Evolutionary conservation across 2,113 vertebrate species (phyloP).

Genomic region (Chaetops frenatus): DNA sequence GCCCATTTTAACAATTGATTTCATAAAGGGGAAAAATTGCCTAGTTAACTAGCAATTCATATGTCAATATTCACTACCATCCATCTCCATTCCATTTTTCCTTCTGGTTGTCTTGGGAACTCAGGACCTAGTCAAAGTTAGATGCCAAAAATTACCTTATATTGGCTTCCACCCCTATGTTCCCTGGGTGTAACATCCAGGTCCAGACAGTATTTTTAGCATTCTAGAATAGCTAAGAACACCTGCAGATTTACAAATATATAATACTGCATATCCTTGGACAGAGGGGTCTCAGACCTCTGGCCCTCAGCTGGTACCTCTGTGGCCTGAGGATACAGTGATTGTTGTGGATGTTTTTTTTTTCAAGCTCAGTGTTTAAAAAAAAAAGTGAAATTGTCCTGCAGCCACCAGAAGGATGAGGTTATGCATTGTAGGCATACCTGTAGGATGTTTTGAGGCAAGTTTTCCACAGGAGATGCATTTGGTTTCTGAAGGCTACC

Average conservation of each 20-base stretch:
- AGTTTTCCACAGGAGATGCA: neutral
- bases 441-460: neutral
- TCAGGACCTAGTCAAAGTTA: neutral
- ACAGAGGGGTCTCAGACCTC: neutral
- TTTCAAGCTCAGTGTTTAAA: neutral
- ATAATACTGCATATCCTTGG: neutral
- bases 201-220: neutral
- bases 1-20: neutral
- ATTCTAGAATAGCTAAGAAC: neutral
- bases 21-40: neutral
- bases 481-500: neutral
- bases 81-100: neutral
- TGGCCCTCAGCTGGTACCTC: neutral
- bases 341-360: neutral
- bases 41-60: neutral
- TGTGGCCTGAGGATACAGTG: neutral
- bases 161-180: neutral
- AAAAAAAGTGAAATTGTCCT: neutral
- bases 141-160: neutral
- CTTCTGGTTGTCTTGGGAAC: neutral
- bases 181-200: neutral
- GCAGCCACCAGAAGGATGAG: neutral
- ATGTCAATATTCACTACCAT: neutral
- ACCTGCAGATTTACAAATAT: neutral
- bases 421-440: neutral